Evolutionary conservation across 2,888 invertebrate species (phyloP).

Genomic region (Drosophila longiperda): DNA sequence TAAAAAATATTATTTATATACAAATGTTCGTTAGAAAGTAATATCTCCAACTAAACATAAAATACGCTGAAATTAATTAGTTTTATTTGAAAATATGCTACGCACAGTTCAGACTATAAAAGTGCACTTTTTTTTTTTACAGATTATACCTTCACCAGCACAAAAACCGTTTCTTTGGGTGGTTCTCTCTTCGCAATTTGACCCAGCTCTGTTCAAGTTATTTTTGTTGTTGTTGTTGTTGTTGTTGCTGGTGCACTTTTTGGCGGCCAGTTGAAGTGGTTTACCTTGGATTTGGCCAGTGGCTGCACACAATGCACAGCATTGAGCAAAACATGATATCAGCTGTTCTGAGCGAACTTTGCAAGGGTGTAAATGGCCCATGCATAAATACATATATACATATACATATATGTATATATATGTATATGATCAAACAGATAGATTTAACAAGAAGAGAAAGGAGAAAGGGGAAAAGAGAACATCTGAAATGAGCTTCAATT

Average conservation of each 20-base stretch:
- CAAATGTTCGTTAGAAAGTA: neutral
- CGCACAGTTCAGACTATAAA: neutral
- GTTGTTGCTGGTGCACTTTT: constrained; percentile 22
- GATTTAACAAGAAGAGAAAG: neutral
- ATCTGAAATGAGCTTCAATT: constrained; percentile 28
- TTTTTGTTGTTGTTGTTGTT: constrained; percentile 9
- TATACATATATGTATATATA: neutral
- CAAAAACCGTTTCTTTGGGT: neutral
- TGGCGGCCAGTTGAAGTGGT: constrained; percentile 49
- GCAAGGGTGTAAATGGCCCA: constrained; percentile 10
- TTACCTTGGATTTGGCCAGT: constrained; percentile 25
- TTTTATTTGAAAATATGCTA: neutral
- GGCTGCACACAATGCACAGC: constrained; percentile 30
- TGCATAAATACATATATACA: neutral
- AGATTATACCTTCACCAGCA: neutral
- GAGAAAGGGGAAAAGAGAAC: neutral
- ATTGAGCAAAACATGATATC: constrained; percentile 31
- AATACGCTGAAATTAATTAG: neutral
- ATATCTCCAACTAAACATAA: neutral
- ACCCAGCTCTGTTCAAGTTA: constrained; percentile 10
- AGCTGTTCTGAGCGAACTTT: constrained; percentile 15
- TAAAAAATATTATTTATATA: neutral
- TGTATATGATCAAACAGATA: constrained; percentile 7
- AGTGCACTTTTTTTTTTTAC: neutral
- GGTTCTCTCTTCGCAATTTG: neutral